Evolutionary conservation across 2,888 invertebrate genomes (phyloP).

Genomic region (Thereva unica): DNA sequence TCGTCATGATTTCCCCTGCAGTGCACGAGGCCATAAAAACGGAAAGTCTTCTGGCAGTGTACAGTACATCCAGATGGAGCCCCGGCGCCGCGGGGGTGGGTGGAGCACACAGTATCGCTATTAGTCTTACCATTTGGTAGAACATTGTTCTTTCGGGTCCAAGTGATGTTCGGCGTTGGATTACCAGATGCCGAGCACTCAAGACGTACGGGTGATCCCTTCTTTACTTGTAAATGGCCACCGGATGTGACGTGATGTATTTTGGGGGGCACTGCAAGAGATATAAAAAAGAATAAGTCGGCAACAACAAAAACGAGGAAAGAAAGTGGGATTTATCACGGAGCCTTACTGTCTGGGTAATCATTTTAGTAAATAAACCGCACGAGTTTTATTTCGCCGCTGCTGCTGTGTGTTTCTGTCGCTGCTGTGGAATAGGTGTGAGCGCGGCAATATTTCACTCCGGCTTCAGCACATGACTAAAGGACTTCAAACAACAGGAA

Average conservation of each 20-base stretch:
- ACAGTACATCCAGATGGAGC: no score
- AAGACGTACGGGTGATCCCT: constrained; percentile 70
- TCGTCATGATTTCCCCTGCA: no score
- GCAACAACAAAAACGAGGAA: not conserved
- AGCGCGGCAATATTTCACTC: constrained; percentile 16
- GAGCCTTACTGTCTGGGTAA: constrained; percentile 11
- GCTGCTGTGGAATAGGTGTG: not conserved
- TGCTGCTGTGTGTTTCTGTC: no score
- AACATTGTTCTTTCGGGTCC: constrained; percentile 59
- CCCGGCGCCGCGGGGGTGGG: no score
- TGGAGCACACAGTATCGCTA: no score
- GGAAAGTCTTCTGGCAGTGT: no score
- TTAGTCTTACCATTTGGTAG: constrained; percentile 40
- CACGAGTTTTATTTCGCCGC: no score
- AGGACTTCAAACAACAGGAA: constrained; percentile 4
- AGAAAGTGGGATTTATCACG: constrained; percentile 16
- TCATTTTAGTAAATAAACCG: constrained; percentile 8
- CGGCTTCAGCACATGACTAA: not conserved
- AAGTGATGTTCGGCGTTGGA: constrained; percentile 73
- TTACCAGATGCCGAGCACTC: constrained; percentile 71
- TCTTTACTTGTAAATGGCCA: constrained; percentile 63
- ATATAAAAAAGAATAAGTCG: constrained; percentile 9
- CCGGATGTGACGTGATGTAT: constrained; percentile 62
- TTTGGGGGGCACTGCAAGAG: constrained; percentile 60
- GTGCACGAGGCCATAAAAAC: no score